Evolutionary conservation across 2,113 vertebrate species (phyloP), one percentile per base, ranked within the genome.

Genomic region (Scolopax mira): DNA sequence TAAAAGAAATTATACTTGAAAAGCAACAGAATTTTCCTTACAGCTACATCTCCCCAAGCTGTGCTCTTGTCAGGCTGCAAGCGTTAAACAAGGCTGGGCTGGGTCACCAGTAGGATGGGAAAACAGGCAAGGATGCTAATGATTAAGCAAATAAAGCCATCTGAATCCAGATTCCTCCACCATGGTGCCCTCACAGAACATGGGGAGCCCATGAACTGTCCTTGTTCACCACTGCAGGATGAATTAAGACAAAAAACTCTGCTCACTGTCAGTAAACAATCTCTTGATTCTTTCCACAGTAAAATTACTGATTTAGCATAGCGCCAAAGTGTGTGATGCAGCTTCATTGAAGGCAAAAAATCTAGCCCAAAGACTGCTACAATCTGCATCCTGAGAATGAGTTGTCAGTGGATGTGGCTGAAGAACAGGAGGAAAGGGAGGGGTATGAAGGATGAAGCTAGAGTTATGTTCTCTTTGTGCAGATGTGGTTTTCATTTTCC

Each of bases 401-500:
- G 30, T 44, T 73, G 77, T 57, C 37, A 18, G 35, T 61, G 61
- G 9, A 60, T 66, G 42, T 41, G 54, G 21, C 30, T 91, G 60
- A 90, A 46, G 35, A 88, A 48, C 37, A 71, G 71, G 23, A 83
- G 27, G 64, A 62, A 65, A 51, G 25, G 78, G 54, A 90, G 25
- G 24, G 12, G 5, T 54, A 39, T n/a, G 74, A 88, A 62, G 33
- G 17, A 22, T 66, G 18, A 41, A 42, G 39, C 49, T 69, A 64
- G 66, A 91, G 57, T 66, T 80, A 8, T 25, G 7, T 31, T 41
- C 7, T 51, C 5, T 54, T 82, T 88, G 12, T 67, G 37, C 41
- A 84, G 75, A 80, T 60, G 61, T 92, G 88, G 55, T 73, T 93
- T 91, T 46, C 9, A 8, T 94, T 93, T 96, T 80, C 79, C 55